Evolutionary conservation across 2,888 invertebrate genomes (phyloP), one percentile per base, ranked within the genome.

Genomic region (Latrodectus elegans): DNA sequence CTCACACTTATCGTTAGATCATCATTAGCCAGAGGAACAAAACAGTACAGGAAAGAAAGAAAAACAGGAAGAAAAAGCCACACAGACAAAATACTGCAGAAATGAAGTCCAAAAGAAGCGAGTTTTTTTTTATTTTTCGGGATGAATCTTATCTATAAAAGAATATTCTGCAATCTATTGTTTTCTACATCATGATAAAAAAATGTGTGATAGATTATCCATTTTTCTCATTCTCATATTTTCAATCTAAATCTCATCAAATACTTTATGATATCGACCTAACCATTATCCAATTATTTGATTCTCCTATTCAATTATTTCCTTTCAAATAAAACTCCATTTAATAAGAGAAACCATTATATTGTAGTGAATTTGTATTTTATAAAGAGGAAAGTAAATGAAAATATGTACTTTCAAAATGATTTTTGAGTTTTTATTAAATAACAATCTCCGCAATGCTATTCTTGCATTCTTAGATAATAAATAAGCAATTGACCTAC

Each of bases 1-100:
- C 55, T 65, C 60, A 17, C 71, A 51, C 70, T 76, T 84, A 84
- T 84, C 84, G 84, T 77, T 84, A 84, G 84, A 84, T 84, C 84
- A 84, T 84, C 84, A 84, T 84, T 84, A 84, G 84, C 84, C 52
- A 60, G 26, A 10, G 73, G 65, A 72, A 77, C 72, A 73, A 84
- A 65, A 78, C 77, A 78, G 78, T 72, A 53, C 71, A 38, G n/a
- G 71, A 71, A 67, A 53, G 55, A 75, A 82, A 82, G 26, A 51
- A 67, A 17, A 60, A 60, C 17, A 68, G 17, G 67, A 68, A 68
- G 17, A 68, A n/a, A 60, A 60, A 60, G 22, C 53, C 68, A 60
- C 53, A 52, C 67, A 52, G 52, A 73, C 12, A 22, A 17, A 17
- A 51, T 73, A 53, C 75, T 11, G 53, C n/a, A 78, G 73, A 77